Evolutionary conservation across 2,113 vertebrate species (phyloP), one percentile per base, ranked within the genome.

Genomic region (Hydrochoerus hydrochaeris): DNA sequence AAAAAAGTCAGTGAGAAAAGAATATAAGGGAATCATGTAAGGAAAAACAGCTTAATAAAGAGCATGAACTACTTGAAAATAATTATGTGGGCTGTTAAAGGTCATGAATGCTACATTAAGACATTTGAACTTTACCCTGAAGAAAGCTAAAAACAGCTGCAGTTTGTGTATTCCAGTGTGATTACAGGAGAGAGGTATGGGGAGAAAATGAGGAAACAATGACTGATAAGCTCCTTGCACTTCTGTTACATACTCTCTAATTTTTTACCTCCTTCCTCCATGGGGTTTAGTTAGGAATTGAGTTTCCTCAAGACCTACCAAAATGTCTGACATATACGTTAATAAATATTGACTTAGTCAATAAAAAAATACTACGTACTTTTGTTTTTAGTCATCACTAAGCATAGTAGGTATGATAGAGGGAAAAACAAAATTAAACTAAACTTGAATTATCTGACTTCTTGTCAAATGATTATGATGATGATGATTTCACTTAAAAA

Each of bases 341-440:
- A 58, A 60, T 32, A 63, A 91, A 60, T 4, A 2, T 20, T 92
- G 73, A 89, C 57, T 49, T 13, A 58, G 20, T 41, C 7, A 86
- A 95, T 54, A 32, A 85, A 78, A n/a, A 82, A 10, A 58, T 41
- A 82, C 0, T 73, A 30, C 49, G 13, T 5, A 62, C 38, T 52
- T 35, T 95, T 85, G 19, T 65, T 88, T 77, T 77, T 58, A 71
- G 8, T 88, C 41, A 90, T 93, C 82, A 84, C 22, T 94, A 87
- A 73, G 16, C 16, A 49, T 88, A 14, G 13, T n/a, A n/a, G n/a
- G n/a, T 60, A 52, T 38, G 6, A 88, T 13, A 44, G 12, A 91
- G 24, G 26, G 77, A 11, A 71, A 83, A 62, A 65, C 49, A 85
- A 92, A 62, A 54, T 3, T 41, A 41, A 67, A 67, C 13, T 86